phyloP scores from a whole-genome alignment of 2,113 vertebrate genomes.

The Pseudorectes ferrugineus region DNA sequence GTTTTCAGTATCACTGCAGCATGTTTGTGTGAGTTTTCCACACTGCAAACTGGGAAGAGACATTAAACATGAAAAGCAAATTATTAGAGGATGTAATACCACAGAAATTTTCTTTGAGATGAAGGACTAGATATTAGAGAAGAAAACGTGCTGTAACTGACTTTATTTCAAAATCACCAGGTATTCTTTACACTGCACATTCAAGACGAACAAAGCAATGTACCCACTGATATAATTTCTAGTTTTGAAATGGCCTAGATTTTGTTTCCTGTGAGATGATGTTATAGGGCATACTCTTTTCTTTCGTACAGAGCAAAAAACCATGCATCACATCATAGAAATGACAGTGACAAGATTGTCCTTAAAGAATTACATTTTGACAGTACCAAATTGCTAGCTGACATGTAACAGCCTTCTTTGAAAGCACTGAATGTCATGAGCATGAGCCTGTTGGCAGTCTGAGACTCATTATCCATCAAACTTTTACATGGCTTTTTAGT shows the following conservation, averaged over 20 bases:
- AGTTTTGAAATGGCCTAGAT: background rate
- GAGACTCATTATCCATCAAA: background rate
- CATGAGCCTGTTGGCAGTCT: background rate
- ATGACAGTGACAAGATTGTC: background rate
- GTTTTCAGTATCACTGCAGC: background rate
- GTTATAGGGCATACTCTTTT: background rate
- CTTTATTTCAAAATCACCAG: background rate
- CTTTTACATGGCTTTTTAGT: background rate
- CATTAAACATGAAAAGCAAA: background rate
- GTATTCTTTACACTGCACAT: background rate
- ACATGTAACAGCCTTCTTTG: background rate
- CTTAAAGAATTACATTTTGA: background rate
- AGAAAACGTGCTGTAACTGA: background rate
- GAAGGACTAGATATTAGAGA: background rate
- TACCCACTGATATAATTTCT: background rate
- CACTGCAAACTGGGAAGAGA: background rate
- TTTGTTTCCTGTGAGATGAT: background rate
- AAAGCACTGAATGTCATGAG: background rate
- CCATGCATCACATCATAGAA: rapidly evolving
- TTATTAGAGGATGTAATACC: background rate
- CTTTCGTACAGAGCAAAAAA: background rate
- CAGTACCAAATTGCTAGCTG: background rate
- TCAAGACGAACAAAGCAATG: background rate
- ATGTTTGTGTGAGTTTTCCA: background rate
- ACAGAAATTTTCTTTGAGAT: background rate